Evolutionary conservation across 2,888 invertebrate genomes (phyloP).

Genomic region (Trichogramma evanescens): DNA sequence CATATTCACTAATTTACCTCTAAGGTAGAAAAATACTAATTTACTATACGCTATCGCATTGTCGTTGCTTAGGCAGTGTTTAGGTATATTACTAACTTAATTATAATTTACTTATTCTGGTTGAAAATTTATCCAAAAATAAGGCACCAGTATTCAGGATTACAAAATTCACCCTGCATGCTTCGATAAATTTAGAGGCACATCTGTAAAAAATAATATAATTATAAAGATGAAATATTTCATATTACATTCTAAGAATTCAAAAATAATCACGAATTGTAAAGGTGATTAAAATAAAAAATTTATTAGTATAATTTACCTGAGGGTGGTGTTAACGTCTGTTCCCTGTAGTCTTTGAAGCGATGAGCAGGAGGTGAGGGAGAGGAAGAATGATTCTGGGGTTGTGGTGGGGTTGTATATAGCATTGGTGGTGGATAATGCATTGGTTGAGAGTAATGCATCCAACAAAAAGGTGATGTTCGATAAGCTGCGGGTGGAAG

Average conservation of each 20-base stretch:
- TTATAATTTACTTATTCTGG: slow-evolving; percentile 15
- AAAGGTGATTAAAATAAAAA: background rate
- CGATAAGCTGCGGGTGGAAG: slow-evolving; percentile 48
- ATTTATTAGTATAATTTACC: slow-evolving; percentile 29
- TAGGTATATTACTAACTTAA: slow-evolving; percentile 26
- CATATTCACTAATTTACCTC: slow-evolving; percentile 31
- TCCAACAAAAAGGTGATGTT: slow-evolving; percentile 47
- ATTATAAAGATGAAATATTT: slow-evolving; percentile 3
- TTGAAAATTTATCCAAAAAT: slow-evolving; percentile 28
- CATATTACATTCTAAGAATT: background rate
- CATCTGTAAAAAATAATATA: slow-evolving; percentile 61
- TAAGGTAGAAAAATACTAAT: slow-evolving; percentile 45
- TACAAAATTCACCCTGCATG: slow-evolving; percentile 59
- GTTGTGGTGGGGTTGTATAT: slow-evolving; percentile 45
- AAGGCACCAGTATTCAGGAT: slow-evolving; percentile 42
- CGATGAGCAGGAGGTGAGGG: slow-evolving; percentile 43
- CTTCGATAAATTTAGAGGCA: slow-evolving; percentile 84
- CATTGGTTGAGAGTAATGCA: slow-evolving; percentile 50
- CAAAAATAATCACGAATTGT: background rate
- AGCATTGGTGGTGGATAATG: slow-evolving; percentile 47
- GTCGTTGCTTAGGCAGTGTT: slow-evolving; percentile 48
- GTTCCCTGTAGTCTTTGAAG: slow-evolving; percentile 47
- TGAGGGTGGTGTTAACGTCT: slow-evolving; percentile 45
- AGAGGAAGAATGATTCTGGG: slow-evolving; percentile 28
- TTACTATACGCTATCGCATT: slow-evolving; percentile 38